Percentiles rank a stretch among this genome's conserved stretches.
These are phyloP conservation scores for Tringa solitaria DNA, from an alignment of 2,113 vertebrate species.

Conservation along the genomic window DNA sequence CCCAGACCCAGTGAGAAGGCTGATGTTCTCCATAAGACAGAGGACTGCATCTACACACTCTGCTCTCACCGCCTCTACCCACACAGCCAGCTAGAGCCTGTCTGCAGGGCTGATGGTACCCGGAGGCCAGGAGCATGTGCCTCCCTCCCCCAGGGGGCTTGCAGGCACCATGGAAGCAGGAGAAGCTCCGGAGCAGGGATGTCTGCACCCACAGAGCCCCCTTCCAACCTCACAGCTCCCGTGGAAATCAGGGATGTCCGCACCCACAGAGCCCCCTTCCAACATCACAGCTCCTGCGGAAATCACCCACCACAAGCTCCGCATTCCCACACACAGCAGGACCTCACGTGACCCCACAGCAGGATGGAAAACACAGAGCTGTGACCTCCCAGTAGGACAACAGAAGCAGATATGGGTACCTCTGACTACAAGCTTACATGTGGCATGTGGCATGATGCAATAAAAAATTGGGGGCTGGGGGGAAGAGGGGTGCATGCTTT, in stretches of 20 bases:
- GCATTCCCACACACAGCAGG: not conserved
- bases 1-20: not conserved
- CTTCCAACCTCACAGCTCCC: not conserved
- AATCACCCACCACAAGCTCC: rapidly evolving
- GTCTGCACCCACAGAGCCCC: rapidly evolving
- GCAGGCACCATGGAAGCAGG: not conserved
- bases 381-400: not conserved
- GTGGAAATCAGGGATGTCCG: rapidly evolving
- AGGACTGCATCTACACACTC: not conserved
- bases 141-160: not conserved
- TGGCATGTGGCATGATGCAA: rapidly evolving
- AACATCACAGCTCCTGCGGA: not conserved
- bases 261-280: rapidly evolving
- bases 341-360: not conserved
- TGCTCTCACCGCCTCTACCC: rapidly evolving
- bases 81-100: not conserved
- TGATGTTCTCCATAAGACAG: not conserved
- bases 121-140: not conserved
- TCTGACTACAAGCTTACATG: not conserved
- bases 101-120: not conserved
- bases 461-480: not conserved
- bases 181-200: rapidly evolving
- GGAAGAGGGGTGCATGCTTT: rapidly evolving
- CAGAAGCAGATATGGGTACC: not conserved
- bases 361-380: not conserved